phyloP scores from a whole-genome alignment of 1,140 invertebrate genomes.

The Drosophila oshimai region DNA sequence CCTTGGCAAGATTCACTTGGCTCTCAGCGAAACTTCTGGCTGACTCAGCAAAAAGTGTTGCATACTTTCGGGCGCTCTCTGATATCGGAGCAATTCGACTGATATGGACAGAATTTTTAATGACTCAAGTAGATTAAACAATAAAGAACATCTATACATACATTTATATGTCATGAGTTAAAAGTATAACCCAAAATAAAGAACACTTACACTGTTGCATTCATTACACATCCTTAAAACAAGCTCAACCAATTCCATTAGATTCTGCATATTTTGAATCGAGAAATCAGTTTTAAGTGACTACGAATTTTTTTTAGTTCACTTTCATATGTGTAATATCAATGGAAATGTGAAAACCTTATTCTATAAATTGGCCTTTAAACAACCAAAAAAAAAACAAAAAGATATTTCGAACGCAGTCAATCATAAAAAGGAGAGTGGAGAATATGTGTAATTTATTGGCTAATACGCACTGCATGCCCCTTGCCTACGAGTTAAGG shows the following conservation, averaged over 20 bases:
- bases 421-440: not conserved
- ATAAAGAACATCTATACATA: not conserved
- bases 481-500: constrained; percentile 34
- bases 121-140: not conserved
- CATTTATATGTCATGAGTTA: too few relatives aligned
- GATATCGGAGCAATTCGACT: constrained; percentile 1
- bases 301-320: too few relatives aligned
- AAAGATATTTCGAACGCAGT: constrained; percentile 19
- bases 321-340: too few relatives aligned
- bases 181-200: too few relatives aligned
- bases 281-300: too few relatives aligned
- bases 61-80: constrained; percentile 54
- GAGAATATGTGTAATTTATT: constrained; percentile 47
- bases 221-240: too few relatives aligned
- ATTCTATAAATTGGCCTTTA: constrained; percentile 12
- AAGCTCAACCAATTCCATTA: too few relatives aligned
- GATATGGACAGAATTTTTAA: not conserved
- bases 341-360: not conserved
- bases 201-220: too few relatives aligned
- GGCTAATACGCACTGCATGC: constrained; percentile 50
- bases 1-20: not conserved
- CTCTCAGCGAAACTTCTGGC: constrained; percentile 11
- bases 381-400: constrained; percentile 3
- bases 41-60: constrained; percentile 27
- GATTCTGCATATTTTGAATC: too few relatives aligned